Percentiles rank a stretch among this genome's conserved stretches.
These are phyloP conservation scores for Pyrgilauda ruficollis DNA, from an alignment of 2,113 vertebrate genomes.

Conservation along the genomic window DNA sequence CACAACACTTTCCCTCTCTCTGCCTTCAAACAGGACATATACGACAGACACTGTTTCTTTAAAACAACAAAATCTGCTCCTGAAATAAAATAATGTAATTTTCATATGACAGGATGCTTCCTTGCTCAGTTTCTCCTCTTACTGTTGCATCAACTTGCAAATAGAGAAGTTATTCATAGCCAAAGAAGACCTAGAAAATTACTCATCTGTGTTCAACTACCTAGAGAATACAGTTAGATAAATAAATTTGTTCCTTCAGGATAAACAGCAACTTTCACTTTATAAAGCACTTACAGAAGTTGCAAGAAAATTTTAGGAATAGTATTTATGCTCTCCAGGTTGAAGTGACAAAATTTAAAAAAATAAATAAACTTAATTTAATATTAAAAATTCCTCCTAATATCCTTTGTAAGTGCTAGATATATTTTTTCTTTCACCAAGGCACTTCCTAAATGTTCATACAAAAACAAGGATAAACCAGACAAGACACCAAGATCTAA, in stretches of 20 bases:
- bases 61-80: not conserved
- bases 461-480: not conserved
- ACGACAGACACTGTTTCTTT: not conserved
- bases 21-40: not conserved
- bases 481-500: not conserved
- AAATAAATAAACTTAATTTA: not conserved
- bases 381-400: accelerated
- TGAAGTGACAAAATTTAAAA: not conserved
- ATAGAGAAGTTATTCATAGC: not conserved
- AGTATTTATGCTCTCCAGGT: not conserved
- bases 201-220: not conserved
- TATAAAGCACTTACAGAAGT: not conserved
- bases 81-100: not conserved
- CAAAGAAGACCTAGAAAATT: not conserved
- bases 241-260: not conserved
- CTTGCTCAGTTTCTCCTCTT: not conserved
- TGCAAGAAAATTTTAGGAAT: not conserved
- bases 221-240: not conserved
- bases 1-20: not conserved
- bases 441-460: not conserved
- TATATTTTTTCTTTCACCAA: not conserved
- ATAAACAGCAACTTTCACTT: not conserved
- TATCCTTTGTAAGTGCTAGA: not conserved
- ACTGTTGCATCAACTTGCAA: not conserved
- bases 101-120: not conserved